A percentile compares a stretch with the other conserved stretches of the same genome.
These are phyloP conservation scores for Xiphophorus couchianus DNA, from an alignment of 2,113 vertebrate genomes.

Conservation along the genomic window DNA sequence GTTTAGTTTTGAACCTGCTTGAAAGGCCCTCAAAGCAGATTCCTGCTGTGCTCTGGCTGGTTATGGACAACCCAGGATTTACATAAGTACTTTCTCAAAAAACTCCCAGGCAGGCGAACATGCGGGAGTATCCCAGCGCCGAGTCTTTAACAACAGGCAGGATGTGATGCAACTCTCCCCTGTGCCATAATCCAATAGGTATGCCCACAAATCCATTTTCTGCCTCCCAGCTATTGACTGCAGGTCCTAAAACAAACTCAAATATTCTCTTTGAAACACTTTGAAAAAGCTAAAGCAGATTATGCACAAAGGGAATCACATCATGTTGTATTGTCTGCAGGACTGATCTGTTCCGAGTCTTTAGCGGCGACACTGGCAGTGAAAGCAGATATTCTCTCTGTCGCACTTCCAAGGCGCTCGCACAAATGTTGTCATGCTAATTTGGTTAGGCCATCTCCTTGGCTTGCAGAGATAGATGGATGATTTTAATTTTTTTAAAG, in stretches of 20 bases:
- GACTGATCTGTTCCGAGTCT: conserved; percentile 59
- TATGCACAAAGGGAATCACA: conserved; percentile 62
- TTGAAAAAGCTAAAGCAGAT: conserved; percentile 58
- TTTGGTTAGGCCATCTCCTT: conserved; percentile 59
- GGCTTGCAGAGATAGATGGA: conserved; percentile 51
- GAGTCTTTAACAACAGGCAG: conserved; percentile 50
- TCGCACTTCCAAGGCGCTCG: conserved; percentile 60
- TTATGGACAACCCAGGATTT: conserved; percentile 43
- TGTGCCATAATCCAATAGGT: conserved; percentile 60
- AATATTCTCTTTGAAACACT: conserved; percentile 59
- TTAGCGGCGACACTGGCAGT: conserved; percentile 50
- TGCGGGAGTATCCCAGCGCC: conserved; percentile 25
- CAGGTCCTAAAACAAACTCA: conserved; percentile 50
- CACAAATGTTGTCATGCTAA: conserved; percentile 62
- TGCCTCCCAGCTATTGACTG: conserved; percentile 51
- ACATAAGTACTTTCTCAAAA: conserved; percentile 50
- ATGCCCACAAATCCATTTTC: conserved; percentile 45
- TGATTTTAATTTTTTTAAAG: conserved; percentile 7
- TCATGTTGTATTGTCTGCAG: conserved; percentile 51
- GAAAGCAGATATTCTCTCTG: conserved; percentile 60
- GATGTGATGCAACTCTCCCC: conserved; percentile 51
- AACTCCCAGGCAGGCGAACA: conserved; percentile 21
- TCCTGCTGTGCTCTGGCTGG: conserved; percentile 29
- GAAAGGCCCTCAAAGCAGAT: conserved; percentile 45
- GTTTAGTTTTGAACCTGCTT: conserved; percentile 20